Evolutionary conservation across 2,113 vertebrate species (phyloP), one percentile per base, ranked within the genome.

Genomic region (Acanthisitta chloris): DNA sequence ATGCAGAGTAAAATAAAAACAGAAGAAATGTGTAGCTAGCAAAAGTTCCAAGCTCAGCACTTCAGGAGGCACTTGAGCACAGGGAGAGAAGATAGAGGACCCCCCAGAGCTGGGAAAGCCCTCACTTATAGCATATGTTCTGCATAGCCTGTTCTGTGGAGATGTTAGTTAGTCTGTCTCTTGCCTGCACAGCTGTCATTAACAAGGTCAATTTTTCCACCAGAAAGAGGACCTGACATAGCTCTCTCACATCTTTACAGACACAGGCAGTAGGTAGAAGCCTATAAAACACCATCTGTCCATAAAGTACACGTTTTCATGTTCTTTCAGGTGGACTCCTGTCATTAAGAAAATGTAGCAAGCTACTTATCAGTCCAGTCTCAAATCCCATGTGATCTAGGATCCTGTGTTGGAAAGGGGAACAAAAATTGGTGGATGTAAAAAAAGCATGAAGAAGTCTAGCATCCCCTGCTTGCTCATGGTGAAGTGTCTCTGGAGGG

Each of bases 1-100:
- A 94, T 77, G 38, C 55, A 91, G 64, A 90, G 62, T 66, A 65
- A 97, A 96, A 92, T 67, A 84, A 94, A 95, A 96, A 77, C 90
- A 95, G 82, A 88, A 94, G 86, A 93, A 83, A 86, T 26, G 74
- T 6, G 10, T 23, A 90, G 62, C 46, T 88, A 82, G 51, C 8
- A 45, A 55, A 94, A 95, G 20, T 58, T 58, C 70, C 74, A 80
- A 85, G 74, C 78, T 96, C 92, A 95, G 78, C 78, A 78, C 38
- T 88, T 92, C 33, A 67, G 78, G 51, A 86, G 55, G 58, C 49
- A 62, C 38, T 87, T 57, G 58, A 71, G n/a, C 26, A 42, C 33
- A 58, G 45, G 36, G 61, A 79, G 18, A 69, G 58, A n/a, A 80
- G 64, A 70, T 9, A 77, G 77, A 94, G 24, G 80, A 94, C n/a